Evolutionary conservation across 1,140 invertebrate genomes (phyloP).

Genomic region (Drosophila virilis): DNA sequence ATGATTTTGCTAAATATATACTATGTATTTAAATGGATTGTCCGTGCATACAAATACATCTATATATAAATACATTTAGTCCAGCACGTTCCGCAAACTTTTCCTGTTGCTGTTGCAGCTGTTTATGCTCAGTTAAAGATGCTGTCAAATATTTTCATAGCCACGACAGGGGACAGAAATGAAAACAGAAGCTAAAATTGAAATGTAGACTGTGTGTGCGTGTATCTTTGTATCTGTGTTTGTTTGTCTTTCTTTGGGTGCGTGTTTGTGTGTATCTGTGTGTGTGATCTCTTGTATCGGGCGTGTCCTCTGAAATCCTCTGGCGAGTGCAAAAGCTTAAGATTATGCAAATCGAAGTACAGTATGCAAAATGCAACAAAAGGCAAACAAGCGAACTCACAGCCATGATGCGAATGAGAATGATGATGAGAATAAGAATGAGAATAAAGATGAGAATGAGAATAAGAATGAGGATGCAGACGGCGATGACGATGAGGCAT

Average conservation of each 20-base stretch:
- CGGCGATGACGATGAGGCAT: not conserved
- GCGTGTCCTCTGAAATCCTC: slow-evolving; percentile 46
- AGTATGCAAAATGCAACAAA: slow-evolving; percentile 77
- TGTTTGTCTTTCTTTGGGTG: not conserved
- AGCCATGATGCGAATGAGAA: slow-evolving; percentile 7
- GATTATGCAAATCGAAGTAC: slow-evolving; percentile 76
- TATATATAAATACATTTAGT: not conserved
- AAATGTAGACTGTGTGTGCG: slow-evolving; percentile 24
- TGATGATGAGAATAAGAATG: not conserved
- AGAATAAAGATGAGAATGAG: not conserved
- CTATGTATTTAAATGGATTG: not conserved
- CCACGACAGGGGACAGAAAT: slow-evolving; percentile 8
- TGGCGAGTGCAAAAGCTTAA: slow-evolving; percentile 72
- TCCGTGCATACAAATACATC: not conserved
- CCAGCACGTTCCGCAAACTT: slow-evolving; percentile 1
- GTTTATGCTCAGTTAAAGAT: slow-evolving; percentile 33
- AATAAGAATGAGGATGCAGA: not conserved
- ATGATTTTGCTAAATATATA: not conserved
- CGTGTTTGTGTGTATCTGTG: not conserved
- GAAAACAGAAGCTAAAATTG: slow-evolving; percentile 22
- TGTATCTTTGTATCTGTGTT: not conserved
- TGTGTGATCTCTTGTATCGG: slow-evolving; percentile 3
- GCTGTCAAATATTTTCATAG: slow-evolving; percentile 35
- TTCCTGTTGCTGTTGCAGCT: slow-evolving; percentile 3
- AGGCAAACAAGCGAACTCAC: slow-evolving; percentile 42